Evolutionary conservation across 2,888 invertebrate genomes (phyloP), one percentile per base, ranked within the genome.

Genomic region (Harpalus rufipes): DNA sequence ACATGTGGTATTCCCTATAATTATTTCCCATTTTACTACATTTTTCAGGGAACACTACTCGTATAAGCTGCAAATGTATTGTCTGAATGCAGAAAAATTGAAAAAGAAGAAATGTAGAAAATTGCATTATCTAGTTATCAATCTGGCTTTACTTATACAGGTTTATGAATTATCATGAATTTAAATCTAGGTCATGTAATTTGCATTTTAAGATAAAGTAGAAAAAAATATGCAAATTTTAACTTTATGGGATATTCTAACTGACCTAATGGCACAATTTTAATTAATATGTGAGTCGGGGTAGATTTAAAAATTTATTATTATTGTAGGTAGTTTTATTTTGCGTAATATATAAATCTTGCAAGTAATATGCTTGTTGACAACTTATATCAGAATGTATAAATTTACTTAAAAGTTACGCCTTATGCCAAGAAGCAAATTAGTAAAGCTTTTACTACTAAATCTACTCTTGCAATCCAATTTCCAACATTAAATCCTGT

Each of bases 121-220:
- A 51, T 32, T 51, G 44, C 10, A 12, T 5, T 51, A 51, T 51
- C 10, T 51, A 51, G 44, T 51, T 51, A 51, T 51, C 44, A 51
- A 51, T 51, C 44, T 51, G 44, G 44, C 2, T 25, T 21, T 63
- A 63, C 21, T 63, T 63, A 63, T 10, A n/a, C 10, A 6, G 68
- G n/a, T 76, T 76, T 56, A 25, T 76, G 44, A 51, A 10, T 76
- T 32, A 76, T 51, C 76, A 14, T 5, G 44, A 51, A 51, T 76
- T 51, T 76, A 51, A 76, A 76, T 76, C 76, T 76, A 76, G 76
- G 76, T 76, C 76, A 76, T 56, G 14, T 16, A 76, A 76, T 76
- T 76, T 76, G 76, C 76, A 76, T 76, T 12, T 21, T 76, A 21
- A 76, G 76, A 76, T 76, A 76, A 76, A 56, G 51, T 44, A n/a